phyloP scores from a whole-genome alignment of 2,797 vertebrate genomes.

The Trematomus bernacchii region DNA sequence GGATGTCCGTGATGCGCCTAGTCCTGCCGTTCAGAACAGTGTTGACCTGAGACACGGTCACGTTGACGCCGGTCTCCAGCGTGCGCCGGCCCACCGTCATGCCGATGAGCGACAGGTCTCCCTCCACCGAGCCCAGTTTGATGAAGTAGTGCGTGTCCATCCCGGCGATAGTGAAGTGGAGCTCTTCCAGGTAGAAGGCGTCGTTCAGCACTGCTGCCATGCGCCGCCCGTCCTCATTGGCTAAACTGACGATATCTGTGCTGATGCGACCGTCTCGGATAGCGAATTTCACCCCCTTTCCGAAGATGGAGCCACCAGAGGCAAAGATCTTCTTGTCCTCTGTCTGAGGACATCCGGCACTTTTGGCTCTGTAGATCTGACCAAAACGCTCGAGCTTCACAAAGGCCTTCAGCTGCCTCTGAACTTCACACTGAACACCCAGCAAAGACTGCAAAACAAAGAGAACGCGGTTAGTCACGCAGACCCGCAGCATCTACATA shows the following conservation, averaged over 20 bases:
- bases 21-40: constrained; percentile 93
- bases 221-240: constrained; percentile 94
- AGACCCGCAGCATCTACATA: constrained; percentile 30
- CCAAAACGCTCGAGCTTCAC: constrained; percentile 95
- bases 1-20: constrained; percentile 97
- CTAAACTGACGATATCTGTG: constrained; percentile 96
- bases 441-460: constrained; percentile 91
- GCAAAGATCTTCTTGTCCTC: constrained; percentile 89
- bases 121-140: constrained; percentile 92
- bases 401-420: constrained; percentile 97
- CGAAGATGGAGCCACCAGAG: constrained; percentile 92
- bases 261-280: constrained; percentile 92
- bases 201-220: constrained; percentile 94
- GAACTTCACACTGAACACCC: constrained; percentile 97
- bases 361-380: constrained; percentile 91
- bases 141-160: constrained; percentile 96
- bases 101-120: constrained; percentile 93
- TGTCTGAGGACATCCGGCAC: constrained; percentile 90
- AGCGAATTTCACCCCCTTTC: constrained; percentile 96
- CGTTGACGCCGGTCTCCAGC: constrained; percentile 96
- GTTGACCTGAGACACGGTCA: constrained; percentile 97
- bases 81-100: constrained; percentile 95
- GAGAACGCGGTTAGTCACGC: constrained; percentile 57
- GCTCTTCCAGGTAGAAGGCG: constrained; percentile 92
- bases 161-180: constrained; percentile 93